Percentiles rank a stretch among this genome's conserved stretches.
Conservation (phyloP, 2,888 invertebrate species). For the Tineola bisselliella region DNA sequence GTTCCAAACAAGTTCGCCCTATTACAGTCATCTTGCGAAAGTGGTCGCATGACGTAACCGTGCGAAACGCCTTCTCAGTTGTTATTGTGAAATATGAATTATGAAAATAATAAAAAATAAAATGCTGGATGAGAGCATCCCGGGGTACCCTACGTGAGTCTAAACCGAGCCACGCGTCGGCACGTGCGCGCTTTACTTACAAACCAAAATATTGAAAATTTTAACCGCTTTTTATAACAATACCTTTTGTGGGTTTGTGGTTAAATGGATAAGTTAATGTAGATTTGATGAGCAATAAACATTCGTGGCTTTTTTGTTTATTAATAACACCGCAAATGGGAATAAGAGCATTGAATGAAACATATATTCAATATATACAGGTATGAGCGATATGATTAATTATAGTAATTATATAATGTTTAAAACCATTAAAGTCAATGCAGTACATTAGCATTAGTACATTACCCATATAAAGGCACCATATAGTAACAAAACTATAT, state of each 20-base stretch:
- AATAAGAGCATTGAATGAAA: not conserved
- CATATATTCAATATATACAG: not conserved
- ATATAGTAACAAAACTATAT: not conserved
- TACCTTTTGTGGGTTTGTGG: slow-evolving; percentile 1
- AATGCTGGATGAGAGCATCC: slow-evolving; percentile 25
- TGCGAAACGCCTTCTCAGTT: slow-evolving; percentile 66
- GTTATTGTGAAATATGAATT: slow-evolving; percentile 67
- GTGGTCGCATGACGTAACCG: slow-evolving; percentile 63
- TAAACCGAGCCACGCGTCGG: slow-evolving; percentile 57
- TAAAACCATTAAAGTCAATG: too few species aligned
- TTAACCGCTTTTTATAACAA: slow-evolving; percentile 36
- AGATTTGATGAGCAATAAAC: slow-evolving; percentile 3
- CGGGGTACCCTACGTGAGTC: slow-evolving; percentile 40
- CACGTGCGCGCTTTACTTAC: slow-evolving; percentile 41
- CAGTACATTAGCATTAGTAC: too few species aligned
- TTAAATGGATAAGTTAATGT: slow-evolving; percentile 10
- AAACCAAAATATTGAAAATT: slow-evolving; percentile 64
- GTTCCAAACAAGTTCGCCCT: slow-evolving; percentile 28
- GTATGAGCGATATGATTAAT: not conserved
- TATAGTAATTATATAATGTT: not conserved
- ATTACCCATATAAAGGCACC: too few species aligned
- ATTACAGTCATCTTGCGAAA: slow-evolving; percentile 24
- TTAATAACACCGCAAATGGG: not conserved
- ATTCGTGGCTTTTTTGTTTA: not conserved
- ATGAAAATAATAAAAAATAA: slow-evolving; percentile 68